Conservation (phyloP, 2,888 invertebrate species). For the Paralinhomoeus sp. region DNA sequence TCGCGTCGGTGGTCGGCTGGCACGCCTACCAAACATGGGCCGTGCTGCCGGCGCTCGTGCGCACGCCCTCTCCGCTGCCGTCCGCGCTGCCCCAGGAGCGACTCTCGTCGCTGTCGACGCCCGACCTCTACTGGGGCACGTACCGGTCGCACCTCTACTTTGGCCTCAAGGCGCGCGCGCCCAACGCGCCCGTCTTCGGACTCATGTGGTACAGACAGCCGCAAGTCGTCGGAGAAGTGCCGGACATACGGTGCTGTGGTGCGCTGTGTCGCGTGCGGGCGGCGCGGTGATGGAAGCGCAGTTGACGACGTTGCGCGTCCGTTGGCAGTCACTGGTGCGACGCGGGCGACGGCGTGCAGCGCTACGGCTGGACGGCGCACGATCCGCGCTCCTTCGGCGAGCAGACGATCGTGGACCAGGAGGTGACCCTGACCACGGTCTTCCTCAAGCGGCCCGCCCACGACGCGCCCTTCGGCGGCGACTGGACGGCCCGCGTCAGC, state of each 20-base stretch:
- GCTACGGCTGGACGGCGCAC: slow-evolving; percentile 72
- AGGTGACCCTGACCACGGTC: slow-evolving; percentile 50
- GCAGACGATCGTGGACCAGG: slow-evolving; percentile 61
- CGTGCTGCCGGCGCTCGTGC: slow-evolving; percentile 2
- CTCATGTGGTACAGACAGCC: slow-evolving; percentile 76
- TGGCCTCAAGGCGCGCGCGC: slow-evolving; percentile 69
- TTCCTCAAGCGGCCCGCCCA: slow-evolving; percentile 61
- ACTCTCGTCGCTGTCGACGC: not conserved
- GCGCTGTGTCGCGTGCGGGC: no score
- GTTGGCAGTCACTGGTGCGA: slow-evolving; percentile 60
- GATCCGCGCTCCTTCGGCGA: slow-evolving; percentile 75
- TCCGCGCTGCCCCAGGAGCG: not conserved
- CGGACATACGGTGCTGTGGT: not conserved
- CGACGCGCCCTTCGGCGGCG: slow-evolving; percentile 63
- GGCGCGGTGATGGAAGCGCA: no score
- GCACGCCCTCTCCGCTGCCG: slow-evolving; percentile 1
- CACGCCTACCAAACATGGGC: not conserved
- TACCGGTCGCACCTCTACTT: slow-evolving; percentile 57
- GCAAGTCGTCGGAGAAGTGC: not conserved
- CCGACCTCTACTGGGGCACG: slow-evolving; percentile 72
- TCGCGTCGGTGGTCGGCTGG: not conserved
- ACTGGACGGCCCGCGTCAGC: slow-evolving; percentile 66
- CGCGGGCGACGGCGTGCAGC: slow-evolving; percentile 52
- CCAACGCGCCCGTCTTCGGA: slow-evolving; percentile 65
- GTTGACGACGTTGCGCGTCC: no score